phyloP scores from a whole-genome alignment of 1,140 invertebrate genomes.

The Dendroctonus valens region DNA sequence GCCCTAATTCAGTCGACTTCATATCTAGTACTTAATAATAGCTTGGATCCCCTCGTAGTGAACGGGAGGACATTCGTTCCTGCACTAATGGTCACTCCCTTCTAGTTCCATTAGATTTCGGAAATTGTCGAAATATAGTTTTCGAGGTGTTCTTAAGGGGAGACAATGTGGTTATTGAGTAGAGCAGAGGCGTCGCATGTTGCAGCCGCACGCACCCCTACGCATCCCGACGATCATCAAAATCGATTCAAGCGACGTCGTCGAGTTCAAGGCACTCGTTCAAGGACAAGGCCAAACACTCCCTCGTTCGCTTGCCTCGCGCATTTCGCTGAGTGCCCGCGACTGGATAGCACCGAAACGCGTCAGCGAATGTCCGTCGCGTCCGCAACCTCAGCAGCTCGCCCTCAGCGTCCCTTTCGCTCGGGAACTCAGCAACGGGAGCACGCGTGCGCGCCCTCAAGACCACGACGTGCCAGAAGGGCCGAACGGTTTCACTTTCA shows the following conservation, averaged over 20 bases:
- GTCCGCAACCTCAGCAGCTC: background rate
- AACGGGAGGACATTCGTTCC: too few species aligned
- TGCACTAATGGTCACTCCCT: too few species aligned
- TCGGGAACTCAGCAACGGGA: conserved; percentile 23
- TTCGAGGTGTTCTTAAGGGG: too few species aligned
- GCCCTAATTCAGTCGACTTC: too few species aligned
- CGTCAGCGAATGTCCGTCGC: conserved; percentile 24
- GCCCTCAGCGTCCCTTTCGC: background rate
- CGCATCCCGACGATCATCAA: conserved; percentile 31
- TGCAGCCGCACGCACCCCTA: conserved; percentile 26
- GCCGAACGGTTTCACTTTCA: conserved; percentile 31
- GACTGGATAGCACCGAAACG: conserved; percentile 24
- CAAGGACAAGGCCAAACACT: conserved; percentile 51
- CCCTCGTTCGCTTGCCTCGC: conserved; percentile 30
- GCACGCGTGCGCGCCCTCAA: conserved; percentile 15
- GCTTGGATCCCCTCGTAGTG: too few species aligned
- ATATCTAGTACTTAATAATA: too few species aligned
- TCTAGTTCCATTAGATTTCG: too few species aligned
- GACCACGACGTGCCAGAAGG: conserved; percentile 6
- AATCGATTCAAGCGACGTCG: conserved; percentile 40
- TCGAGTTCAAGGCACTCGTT: conserved; percentile 49
- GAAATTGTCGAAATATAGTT: too few species aligned
- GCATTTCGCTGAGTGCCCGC: conserved; percentile 27
- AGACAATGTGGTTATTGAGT: too few species aligned
- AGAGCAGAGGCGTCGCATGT: too few species aligned